phyloP scores from a whole-genome alignment of 2,797 vertebrate species.

The Mycteria americana region DNA sequence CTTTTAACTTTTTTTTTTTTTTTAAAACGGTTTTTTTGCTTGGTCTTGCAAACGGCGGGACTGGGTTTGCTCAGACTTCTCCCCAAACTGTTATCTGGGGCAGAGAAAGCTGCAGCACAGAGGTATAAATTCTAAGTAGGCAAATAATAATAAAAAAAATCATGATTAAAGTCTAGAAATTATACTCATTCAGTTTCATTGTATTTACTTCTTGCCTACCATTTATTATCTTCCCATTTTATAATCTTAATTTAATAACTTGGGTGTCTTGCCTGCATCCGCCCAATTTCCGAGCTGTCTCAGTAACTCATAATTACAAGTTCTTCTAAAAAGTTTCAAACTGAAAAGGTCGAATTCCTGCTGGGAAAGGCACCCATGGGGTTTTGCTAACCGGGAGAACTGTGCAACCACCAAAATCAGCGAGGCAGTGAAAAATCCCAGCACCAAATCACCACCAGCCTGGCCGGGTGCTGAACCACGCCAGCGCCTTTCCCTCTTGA shows the following conservation, averaged over 20 bases:
- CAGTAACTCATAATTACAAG: neutral
- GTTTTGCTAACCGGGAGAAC: neutral
- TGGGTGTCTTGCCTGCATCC: neutral
- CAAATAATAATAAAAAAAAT: neutral
- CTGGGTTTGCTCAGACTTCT: neutral
- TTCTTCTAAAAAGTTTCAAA: neutral
- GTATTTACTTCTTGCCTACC: neutral
- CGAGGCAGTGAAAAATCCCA: neutral
- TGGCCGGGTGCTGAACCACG: neutral
- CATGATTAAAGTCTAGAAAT: neutral
- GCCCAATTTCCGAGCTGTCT: neutral
- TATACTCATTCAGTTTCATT: neutral
- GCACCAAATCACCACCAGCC: accelerated
- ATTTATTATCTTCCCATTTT: neutral
- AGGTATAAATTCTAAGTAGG: neutral
- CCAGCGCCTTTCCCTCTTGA: neutral
- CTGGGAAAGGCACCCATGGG: neutral
- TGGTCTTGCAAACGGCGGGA: neutral
- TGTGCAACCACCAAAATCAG: neutral
- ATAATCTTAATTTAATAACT: neutral
- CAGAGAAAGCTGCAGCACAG: neutral
- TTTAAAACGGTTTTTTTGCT: neutral
- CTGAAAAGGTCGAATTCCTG: neutral
- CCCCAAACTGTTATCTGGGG: neutral
- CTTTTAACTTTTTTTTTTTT: neutral